Evolutionary conservation across 2,797 vertebrate species (phyloP), one percentile per base, ranked within the genome.

Genomic region (Scolopax rusticola): DNA sequence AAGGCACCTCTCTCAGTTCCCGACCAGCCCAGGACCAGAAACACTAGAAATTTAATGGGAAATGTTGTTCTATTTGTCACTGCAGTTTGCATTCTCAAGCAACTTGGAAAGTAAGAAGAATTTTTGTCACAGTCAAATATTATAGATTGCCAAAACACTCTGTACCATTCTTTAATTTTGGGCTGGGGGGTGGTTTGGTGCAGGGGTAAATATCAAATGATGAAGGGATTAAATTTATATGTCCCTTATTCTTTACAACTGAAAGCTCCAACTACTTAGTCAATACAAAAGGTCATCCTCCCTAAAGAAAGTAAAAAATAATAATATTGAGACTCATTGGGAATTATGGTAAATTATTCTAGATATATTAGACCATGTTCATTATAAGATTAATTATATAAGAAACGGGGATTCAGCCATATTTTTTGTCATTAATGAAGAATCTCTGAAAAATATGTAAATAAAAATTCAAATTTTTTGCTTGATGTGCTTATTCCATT

Each of bases 401-500:
- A 63, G 47, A 67, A 78, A 84, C 87, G 9, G 65, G 25, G 24
- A 84, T 56, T 93, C 74, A 83, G 5, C 25, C 15, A 48, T 53
- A 83, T 45, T 63, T 36, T 11, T 89, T 89, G 69, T 82, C 40
- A 51, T 63, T 87, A 89, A 59, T 80, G 51, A 74, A 80, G 36
- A 38, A 23, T 77, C 12, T 32, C 32, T 85, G 32, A 69, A 68
- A 89, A 80, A 56, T 48, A 53, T 25, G 23, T 71, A 71, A 88
- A 91, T 78, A 6, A 88, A 93, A 87, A 64, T 38, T 78, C 86
- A 81, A 84, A 88, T 81, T 84, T 81, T 84, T 82, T 64, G 9
- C 18, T 77, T 84, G 73, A 80, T 13, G 18, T 36, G 27, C 11
- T 84, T 75, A 73, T 53, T 90, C 18, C 28, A 71, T 87, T 67